phyloP scores from a whole-genome alignment of 2,113 vertebrate genomes.

The Eptesicus fuscus region DNA sequence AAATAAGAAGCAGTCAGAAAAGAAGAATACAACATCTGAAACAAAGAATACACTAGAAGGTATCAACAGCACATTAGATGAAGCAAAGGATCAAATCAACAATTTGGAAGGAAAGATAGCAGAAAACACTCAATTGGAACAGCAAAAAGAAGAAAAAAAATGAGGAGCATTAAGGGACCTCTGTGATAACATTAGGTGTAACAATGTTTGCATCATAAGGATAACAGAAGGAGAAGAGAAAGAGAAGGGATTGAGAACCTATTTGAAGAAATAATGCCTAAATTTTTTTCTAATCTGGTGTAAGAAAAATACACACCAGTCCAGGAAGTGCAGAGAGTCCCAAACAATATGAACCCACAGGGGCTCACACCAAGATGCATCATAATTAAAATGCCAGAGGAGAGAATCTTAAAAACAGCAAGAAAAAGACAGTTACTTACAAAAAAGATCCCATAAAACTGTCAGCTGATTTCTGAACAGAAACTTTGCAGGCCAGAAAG shows the following conservation, averaged over 20 bases:
- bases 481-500: not conserved
- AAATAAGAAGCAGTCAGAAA: not conserved
- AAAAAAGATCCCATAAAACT: not conserved
- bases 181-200: not conserved
- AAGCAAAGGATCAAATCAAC: not conserved
- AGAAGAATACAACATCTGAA: not conserved
- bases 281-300: not conserved
- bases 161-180: not conserved
- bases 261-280: not conserved
- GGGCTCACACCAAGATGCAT: not conserved
- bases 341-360: not conserved
- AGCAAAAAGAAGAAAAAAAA: not conserved
- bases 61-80: not conserved
- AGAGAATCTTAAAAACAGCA: not conserved
- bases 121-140: not conserved
- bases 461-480: not conserved
- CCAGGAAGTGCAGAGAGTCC: not conserved
- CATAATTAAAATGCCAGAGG: not conserved
- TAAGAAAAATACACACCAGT: not conserved
- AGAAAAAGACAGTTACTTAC: not conserved
- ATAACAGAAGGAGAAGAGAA: not conserved
- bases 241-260: not conserved
- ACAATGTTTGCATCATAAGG: not conserved
- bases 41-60: not conserved
- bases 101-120: not conserved